Base-by-base conservation (phyloP, 2,888 invertebrate genomes). In the Ornithoptera priamus region DNA sequence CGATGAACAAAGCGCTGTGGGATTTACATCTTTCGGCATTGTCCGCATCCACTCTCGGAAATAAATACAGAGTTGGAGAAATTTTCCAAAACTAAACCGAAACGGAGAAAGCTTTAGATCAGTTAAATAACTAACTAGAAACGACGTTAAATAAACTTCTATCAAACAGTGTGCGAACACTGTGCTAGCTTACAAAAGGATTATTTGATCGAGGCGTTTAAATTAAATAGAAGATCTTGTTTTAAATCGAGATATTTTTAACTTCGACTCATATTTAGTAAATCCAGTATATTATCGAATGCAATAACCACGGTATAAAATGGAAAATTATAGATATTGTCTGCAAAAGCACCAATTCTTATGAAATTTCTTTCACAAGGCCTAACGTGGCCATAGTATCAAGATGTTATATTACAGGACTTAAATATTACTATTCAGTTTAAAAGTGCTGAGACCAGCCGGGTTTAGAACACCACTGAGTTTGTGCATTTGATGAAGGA, bases 91-190 rank as follows among this genome's bases (percentile, higher is more conserved):
- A 65, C 66, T 20, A 66, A 22, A 22, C 22, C 22, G 22, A 22
- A 22, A 60, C 66, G 30, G 39, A 3, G 58, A 12, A n/a, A 63
- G 63, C 64, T 64, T 63, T 59, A 68, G 59, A 68, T 30, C 36
- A 30, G 50, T 50, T 68, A 63, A 68, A 68, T 68, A 68, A 64
- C 63, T 68, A 68, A 68, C 60, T 18, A 68, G 10, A 12, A 24
- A 12, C 24, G 58, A 39, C 46, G 58, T 36, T 63, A 59, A 68
- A 63, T 53, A 68, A 68, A 68, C 46, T 59, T 39, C 63, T 53
- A 68, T 22, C 63, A n/a, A 64, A 39, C 53, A 50, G 1, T 15
- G 10, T 15, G 18, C 12, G 3, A 53, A 17, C 18, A 62, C n/a
- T 68, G 57, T 62, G 57, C n/a, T 53, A 39, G 17, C 20, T 39